Evolutionary conservation across 1,140 invertebrate species (phyloP), one percentile per base, ranked within the genome.

Genomic region (Apis dorsata): DNA sequence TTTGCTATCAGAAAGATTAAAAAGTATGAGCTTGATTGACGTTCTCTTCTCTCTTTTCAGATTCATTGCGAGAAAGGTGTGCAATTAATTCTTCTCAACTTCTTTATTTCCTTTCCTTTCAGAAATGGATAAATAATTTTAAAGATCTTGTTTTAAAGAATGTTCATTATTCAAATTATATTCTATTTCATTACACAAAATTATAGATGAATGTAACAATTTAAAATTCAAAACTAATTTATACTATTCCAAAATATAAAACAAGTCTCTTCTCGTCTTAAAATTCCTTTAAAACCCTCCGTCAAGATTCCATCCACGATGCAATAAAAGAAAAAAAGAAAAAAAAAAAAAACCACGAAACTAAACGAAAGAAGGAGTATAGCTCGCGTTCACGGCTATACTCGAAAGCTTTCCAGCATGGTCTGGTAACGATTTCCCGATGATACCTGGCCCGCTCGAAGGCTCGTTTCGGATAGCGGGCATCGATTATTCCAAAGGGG

Each of bases 401-500:
- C 34, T 44, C 69, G 24, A 53, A 28, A 62, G 57, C 13, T 74
- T 72, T 8, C 24, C 59, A 19, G 34, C 44, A 49, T 59, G 60
- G 77, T 15, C 69, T 28, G 49, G 34, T 76, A 82, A 79, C 81
- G 76, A 78, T 83, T 79, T 78, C 75, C 68, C 76, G 51, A 66
- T 83, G 51, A 66, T 83, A 79, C 60, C 75, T 53, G 28, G 53
- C 57, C 34, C 66, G 63, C 51, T 53, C 59, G 34, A 12, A 55
- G 69, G 24, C 53, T 60, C 60, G 65, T 12, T 28, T 19, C 15
- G 55, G 24, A 70, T 71, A 74, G 74, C 82, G 77, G 3, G 70
- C 68, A 76, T 81, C 79, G 83, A 81, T 85, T 85, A 85, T 82
- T 75, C 57, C 44, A 21, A 80, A 84, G 59, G 76, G 82, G 70